Evolutionary conservation across 2,113 vertebrate species (phyloP).

Genomic region (Oncorhynchus nerka): DNA sequence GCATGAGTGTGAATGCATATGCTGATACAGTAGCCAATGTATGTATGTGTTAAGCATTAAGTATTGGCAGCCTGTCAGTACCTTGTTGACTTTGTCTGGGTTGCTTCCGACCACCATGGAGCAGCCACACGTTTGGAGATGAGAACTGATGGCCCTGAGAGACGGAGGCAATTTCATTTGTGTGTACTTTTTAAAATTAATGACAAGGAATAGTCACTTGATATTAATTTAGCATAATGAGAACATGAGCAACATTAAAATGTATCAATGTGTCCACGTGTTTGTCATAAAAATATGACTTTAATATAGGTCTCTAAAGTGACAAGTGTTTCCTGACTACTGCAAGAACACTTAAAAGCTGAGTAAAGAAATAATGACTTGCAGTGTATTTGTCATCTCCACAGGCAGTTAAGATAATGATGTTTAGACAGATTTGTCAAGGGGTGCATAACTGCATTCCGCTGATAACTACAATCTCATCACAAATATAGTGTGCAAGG

Average conservation of each 20-base stretch:
- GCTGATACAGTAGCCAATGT: conserved; percentile 1
- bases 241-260: background rate
- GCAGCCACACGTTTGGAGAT: conserved; percentile 96
- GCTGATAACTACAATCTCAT: conserved; percentile 29
- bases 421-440: conserved; percentile 16
- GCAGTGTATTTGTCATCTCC: conserved; percentile 12
- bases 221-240: too few relatives aligned
- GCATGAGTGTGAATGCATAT: background rate
- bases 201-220: too few relatives aligned
- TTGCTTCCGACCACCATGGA: conserved; percentile 96
- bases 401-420: conserved; percentile 29
- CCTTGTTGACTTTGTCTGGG: conserved; percentile 97
- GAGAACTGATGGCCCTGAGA: conserved; percentile 92
- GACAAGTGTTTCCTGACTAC: background rate
- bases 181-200: background rate
- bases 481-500: conserved; percentile 5
- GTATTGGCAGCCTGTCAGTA: conserved; percentile 53
- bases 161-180: conserved; percentile 13
- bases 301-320: background rate
- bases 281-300: background rate
- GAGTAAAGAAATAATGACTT: background rate
- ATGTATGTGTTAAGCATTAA: background rate
- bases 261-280: background rate
- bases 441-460: conserved; percentile 10
- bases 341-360: background rate